These are phyloP conservation scores for Serripes groenlandicus DNA, from an alignment of 2,888 invertebrate genomes.

Conservation along the genomic window DNA sequence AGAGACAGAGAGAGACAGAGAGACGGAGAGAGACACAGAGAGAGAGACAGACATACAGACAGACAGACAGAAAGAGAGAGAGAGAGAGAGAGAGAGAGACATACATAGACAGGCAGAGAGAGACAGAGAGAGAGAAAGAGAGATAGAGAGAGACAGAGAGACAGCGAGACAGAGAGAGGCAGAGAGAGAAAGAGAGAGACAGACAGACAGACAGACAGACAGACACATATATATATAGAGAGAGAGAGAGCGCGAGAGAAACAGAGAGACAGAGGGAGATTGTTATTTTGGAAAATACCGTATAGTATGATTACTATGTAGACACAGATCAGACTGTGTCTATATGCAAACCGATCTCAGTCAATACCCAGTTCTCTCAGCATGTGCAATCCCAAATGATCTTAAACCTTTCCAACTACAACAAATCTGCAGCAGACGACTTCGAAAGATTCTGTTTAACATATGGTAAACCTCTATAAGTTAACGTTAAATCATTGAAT, in stretches of 20 bases:
- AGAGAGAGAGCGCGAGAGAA: not conserved
- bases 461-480: too few relatives aligned
- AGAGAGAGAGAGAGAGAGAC: too few relatives aligned
- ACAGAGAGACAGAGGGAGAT: not conserved
- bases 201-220: not conserved
- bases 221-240: not conserved
- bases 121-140: constrained; percentile 3
- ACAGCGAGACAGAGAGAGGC: not conserved
- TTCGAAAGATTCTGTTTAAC: too few relatives aligned
- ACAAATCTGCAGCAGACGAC: too few relatives aligned
- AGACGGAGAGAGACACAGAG: not conserved
- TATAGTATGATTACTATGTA: not conserved
- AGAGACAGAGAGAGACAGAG: not conserved
- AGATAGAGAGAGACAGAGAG: constrained; percentile 1
- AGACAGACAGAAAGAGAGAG: too few relatives aligned
- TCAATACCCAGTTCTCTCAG: not conserved
- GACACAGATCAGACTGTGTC: not conserved
- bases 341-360: not conserved
- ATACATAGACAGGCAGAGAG: too few relatives aligned
- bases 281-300: not conserved
- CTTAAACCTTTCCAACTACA: too few relatives aligned
- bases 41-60: too few relatives aligned
- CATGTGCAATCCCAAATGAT: too few relatives aligned
- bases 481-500: too few relatives aligned
- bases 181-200: not conserved